phyloP scores from a whole-genome alignment of 2,113 vertebrate genomes.

The Chiloscyllium plagiosum region DNA sequence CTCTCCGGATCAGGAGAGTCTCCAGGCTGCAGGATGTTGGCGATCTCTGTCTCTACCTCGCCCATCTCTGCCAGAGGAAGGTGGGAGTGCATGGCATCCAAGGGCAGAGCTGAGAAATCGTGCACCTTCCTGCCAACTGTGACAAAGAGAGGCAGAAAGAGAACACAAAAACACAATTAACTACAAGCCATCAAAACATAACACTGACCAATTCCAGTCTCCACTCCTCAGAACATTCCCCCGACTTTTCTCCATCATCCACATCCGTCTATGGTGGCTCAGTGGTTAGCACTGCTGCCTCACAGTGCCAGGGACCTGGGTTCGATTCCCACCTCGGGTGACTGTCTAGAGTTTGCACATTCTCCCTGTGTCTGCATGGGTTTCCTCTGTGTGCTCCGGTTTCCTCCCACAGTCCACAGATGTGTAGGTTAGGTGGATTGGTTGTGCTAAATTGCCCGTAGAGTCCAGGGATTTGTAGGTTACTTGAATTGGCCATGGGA shows the following conservation, averaged over 20 bases:
- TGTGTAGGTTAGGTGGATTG: no score
- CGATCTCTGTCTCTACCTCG: slow-evolving; percentile 65
- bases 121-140: not conserved
- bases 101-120: slow-evolving; percentile 50
- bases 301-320: no score
- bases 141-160: not conserved
- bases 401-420: no score
- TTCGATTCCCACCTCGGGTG: no score
- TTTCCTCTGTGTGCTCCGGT: no score
- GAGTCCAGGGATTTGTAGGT: no score
- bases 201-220: not conserved
- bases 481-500: no score
- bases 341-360: no score
- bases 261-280: no score
- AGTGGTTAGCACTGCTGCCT: no score
- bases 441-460: no score
- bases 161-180: not conserved
- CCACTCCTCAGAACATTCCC: not conserved
- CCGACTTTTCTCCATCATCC: not conserved
- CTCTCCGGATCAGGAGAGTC: slow-evolving; percentile 37
- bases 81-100: rapidly evolving
- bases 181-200: not conserved
- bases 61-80: not conserved
- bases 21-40: slow-evolving; percentile 47
- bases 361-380: no score